These are phyloP conservation scores for Rhincodon typus DNA, from an alignment of 2,797 vertebrate species.

Conservation along the genomic window DNA sequence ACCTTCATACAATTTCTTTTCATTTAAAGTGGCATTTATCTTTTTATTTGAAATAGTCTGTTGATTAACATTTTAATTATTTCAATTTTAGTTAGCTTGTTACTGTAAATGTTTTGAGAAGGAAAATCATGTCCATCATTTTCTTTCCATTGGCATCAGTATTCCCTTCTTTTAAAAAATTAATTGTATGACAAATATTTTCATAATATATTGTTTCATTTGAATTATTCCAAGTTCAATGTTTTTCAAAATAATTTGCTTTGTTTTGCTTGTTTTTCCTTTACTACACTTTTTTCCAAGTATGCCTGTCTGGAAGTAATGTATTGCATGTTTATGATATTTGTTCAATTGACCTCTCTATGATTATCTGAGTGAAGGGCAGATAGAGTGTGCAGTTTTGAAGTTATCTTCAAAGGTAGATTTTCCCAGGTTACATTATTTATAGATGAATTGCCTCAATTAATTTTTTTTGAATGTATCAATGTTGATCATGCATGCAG, in stretches of 20 bases:
- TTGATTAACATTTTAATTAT: too few relatives aligned
- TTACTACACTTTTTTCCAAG: background rate
- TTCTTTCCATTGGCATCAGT: too few relatives aligned
- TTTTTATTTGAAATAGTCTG: too few relatives aligned
- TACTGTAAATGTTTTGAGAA: too few relatives aligned
- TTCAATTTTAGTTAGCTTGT: too few relatives aligned
- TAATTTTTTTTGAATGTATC: background rate
- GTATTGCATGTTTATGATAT: background rate
- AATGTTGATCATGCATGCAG: background rate
- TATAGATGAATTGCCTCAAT: background rate
- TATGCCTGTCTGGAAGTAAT: background rate
- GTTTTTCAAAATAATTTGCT: background rate
- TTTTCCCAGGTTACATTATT: background rate
- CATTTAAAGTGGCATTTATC: too few relatives aligned
- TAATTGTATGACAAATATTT: too few relatives aligned
- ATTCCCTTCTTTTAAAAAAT: too few relatives aligned
- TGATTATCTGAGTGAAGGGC: background rate
- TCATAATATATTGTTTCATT: background rate
- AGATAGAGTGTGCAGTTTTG: background rate
- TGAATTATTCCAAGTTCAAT: background rate
- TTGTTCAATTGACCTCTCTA: background rate
- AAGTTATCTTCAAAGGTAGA: background rate
- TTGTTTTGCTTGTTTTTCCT: background rate
- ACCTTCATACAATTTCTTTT: too few relatives aligned
- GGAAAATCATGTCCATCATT: too few relatives aligned